Evolutionary conservation across 2,797 vertebrate genomes (phyloP).

Genomic region (Sebastes steindachneri): DNA sequence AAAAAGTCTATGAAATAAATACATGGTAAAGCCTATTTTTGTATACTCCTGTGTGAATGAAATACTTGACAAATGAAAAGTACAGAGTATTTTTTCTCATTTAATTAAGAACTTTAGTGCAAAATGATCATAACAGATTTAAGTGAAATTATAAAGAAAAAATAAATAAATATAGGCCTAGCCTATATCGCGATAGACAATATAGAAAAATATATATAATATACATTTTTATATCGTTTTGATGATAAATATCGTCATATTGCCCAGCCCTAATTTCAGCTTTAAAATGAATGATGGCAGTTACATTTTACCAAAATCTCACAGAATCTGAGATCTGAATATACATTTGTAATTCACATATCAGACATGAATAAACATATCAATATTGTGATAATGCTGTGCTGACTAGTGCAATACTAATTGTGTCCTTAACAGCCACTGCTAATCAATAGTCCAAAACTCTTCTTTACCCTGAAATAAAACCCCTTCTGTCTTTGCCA

Average conservation of each 20-base stretch:
- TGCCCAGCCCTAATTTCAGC: neutral
- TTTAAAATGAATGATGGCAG: neutral
- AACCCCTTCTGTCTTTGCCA: constrained; percentile 10
- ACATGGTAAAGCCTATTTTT: no score
- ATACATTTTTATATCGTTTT: no score
- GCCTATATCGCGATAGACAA: rapidly evolving
- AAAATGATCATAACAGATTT: no score
- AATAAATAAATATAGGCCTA: rapidly evolving
- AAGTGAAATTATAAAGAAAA: no score
- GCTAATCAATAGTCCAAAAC: neutral
- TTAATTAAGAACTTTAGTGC: no score
- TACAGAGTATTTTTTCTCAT: no score
- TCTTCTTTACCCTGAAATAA: neutral
- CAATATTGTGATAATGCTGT: neutral
- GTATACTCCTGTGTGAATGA: no score
- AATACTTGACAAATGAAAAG: no score
- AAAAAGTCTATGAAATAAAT: no score
- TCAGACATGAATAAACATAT: neutral
- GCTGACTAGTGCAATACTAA: neutral
- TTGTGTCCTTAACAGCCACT: neutral
- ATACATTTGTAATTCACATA: neutral
- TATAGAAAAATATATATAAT: no score
- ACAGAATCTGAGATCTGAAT: neutral
- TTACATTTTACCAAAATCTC: neutral
- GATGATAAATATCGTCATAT: no score